phyloP scores from a whole-genome alignment of 2,113 vertebrate genomes.

The Callorhinus ursinus region DNA sequence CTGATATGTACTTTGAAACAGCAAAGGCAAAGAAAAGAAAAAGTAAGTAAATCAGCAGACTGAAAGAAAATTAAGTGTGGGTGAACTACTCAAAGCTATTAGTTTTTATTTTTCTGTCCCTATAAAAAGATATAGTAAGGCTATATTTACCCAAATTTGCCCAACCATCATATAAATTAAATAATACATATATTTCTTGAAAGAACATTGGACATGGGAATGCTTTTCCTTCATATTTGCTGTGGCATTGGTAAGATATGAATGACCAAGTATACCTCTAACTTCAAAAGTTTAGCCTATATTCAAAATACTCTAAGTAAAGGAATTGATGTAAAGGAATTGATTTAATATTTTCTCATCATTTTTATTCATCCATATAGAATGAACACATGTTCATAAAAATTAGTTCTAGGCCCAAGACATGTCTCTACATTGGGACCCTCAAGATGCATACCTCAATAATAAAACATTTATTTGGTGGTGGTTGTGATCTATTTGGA shows the following conservation, averaged over 20 bases:
- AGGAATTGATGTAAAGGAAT: conserved; percentile 71
- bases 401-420: conserved; percentile 50
- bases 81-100: conserved; percentile 82
- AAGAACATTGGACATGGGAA: conserved; percentile 75
- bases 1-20: conserved; percentile 82
- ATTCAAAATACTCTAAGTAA: conserved; percentile 74
- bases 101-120: conserved; percentile 54
- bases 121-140: conserved; percentile 79
- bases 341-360: conserved; percentile 79
- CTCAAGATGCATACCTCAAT: conserved; percentile 40
- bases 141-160: conserved; percentile 77
- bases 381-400: conserved; percentile 67
- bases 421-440: conserved; percentile 52
- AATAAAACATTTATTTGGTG: background rate
- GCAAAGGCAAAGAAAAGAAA: conserved; percentile 82
- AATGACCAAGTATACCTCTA: conserved; percentile 15
- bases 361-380: conserved; percentile 65
- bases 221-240: conserved; percentile 67
- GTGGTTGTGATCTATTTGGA: background rate
- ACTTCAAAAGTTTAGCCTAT: conserved; percentile 65
- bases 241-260: conserved; percentile 75
- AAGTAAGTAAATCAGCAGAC: conserved; percentile 76
- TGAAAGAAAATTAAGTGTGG: conserved; percentile 83
- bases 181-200: conserved; percentile 80
- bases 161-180: conserved; percentile 79